Evolutionary conservation across 2,113 vertebrate species (phyloP), one percentile per base, ranked within the genome.

Genomic region (Odobenus rosmarus): DNA sequence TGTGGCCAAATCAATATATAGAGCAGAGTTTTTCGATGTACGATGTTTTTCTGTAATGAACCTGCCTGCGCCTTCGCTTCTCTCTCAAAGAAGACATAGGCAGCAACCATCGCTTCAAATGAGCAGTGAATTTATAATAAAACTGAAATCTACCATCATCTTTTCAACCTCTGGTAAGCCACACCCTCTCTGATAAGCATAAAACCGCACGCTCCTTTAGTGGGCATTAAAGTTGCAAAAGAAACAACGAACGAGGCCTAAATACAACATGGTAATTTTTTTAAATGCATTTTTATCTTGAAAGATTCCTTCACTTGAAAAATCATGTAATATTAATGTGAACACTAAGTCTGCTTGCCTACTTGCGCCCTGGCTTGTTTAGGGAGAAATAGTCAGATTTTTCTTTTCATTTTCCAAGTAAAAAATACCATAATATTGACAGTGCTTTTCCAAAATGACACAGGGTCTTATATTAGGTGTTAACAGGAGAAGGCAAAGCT

Each of bases 331-430:
- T 42, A 51, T 49, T 95, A 87, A 80, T 76, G 49, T 14, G 39
- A 80, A 59, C 23, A 31, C 55, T 21, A 55, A 69, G 36, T 53
- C n/a, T 4, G n/a, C 84, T 69, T 93, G 42, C 86, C 79, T 83
- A 21, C 42, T 90, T 86, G 31, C 15, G 88, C 62, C 46, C 67
- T 72, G 33, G 16, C 83, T 96, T 93, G 42, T 62, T 88, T 39
- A 95, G 59, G 26, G 61, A 46, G 46, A 80, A 79, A 96, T 28
- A 53, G 15, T 71, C 59, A 46, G 23, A 11, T 64, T 55, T 93
- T 64, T 49, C 71, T 59, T 53, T 93, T 90, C 14, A 9, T 88
- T 96, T 97, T 95, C 77, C 90, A 88, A 94, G 90, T 90, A 84
- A 84, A 93, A 96, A 96, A 53, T 69, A 90, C 36, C 59, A 39